phyloP scores from a whole-genome alignment of 2,113 vertebrate genomes.

The Talpa occidentalis region DNA sequence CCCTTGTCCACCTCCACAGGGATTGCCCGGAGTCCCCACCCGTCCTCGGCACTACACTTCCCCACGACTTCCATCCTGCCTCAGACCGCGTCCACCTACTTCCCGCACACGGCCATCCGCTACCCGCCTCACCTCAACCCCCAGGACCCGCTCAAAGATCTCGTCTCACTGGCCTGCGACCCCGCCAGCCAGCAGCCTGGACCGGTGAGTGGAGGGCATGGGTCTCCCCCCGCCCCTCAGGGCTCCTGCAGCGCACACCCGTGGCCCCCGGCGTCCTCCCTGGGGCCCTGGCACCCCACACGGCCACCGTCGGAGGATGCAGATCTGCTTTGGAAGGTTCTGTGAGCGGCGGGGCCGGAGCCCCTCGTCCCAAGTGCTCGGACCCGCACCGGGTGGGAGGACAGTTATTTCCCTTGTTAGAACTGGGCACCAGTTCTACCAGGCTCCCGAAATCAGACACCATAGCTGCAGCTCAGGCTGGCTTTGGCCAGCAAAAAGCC shows the following conservation, averaged over 20 bases:
- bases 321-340: too few relatives aligned
- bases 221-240: background rate
- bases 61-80: constrained; percentile 92
- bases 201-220: constrained; percentile 89
- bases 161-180: constrained; percentile 97
- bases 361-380: accelerated
- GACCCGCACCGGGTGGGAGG: background rate
- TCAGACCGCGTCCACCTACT: constrained; percentile 93
- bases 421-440: accelerated
- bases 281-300: background rate
- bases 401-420: background rate
- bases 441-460: accelerated
- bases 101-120: constrained; percentile 95
- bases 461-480: accelerated
- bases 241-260: background rate
- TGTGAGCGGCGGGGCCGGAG: accelerated
- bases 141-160: constrained; percentile 97
- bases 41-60: constrained; percentile 96
- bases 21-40: constrained; percentile 94
- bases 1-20: constrained; percentile 81
- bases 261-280: too few relatives aligned
- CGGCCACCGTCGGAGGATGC: too few relatives aligned
- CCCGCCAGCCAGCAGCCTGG: constrained; percentile 94
- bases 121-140: constrained; percentile 97
- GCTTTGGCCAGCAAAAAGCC: background rate